These are phyloP conservation scores for Lipotes vexillifer DNA, from an alignment of 2,113 vertebrate genomes.

Conservation along the genomic window DNA sequence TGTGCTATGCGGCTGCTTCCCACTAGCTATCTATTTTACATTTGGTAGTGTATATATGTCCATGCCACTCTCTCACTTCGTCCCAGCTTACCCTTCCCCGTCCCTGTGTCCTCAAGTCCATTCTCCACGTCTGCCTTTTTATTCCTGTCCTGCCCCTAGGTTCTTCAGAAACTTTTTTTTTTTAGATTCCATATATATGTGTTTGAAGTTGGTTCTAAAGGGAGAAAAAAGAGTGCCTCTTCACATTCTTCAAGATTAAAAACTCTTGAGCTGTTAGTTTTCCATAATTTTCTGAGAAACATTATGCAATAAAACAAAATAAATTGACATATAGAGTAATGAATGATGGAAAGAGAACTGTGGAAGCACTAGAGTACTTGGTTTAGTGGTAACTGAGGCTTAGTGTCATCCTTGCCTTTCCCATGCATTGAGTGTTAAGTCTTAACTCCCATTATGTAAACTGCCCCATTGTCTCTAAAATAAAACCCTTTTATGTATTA, in stretches of 20 bases:
- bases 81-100: too few relatives aligned
- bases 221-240: neutral
- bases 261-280: neutral
- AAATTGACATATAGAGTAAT: neutral
- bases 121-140: too few relatives aligned
- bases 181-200: too few relatives aligned
- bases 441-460: neutral
- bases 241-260: conserved; percentile 5
- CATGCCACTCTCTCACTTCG: too few relatives aligned
- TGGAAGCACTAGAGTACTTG: neutral
- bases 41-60: too few relatives aligned
- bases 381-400: neutral
- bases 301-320: neutral
- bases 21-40: too few relatives aligned
- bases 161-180: too few relatives aligned
- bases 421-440: neutral
- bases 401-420: neutral
- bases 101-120: too few relatives aligned
- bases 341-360: neutral
- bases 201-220: conserved; percentile 1
- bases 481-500: neutral
- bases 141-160: too few relatives aligned
- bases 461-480: neutral
- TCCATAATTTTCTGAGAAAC: neutral
- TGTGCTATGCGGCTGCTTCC: too few relatives aligned